Base-by-base conservation (phyloP, 2,113 vertebrate species). In the Brachionichthys hirsutus region DNA sequence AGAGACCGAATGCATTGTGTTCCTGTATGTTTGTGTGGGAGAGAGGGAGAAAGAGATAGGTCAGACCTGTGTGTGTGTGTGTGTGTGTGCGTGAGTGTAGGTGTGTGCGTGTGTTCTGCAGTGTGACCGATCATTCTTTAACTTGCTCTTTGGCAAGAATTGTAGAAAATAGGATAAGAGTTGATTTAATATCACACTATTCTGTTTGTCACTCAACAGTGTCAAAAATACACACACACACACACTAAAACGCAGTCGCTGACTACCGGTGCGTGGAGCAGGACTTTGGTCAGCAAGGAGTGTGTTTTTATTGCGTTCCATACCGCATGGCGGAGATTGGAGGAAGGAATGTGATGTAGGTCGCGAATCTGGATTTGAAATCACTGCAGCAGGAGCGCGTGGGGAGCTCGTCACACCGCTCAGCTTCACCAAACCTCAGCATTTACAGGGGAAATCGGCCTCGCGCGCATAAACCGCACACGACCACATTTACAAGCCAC, bases 1-100 rank as follows among this genome's bases (percentile, higher is more conserved):
- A 71, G 56, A 83, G 78, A 82, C 86, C 85, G 87, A 83, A 83
- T 86, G 78, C 70, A 68, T 74, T 81, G 80, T 82, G 67, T 69
- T 54, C 60, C 59, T 76, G 65, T 66, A 54, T 84, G 52, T 75
- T n/a, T n/a, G n/a, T n/a, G n/a, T n/a, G n/a, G n/a, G n/a, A n/a
- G n/a, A n/a, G n/a, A n/a, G n/a, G n/a, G n/a, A n/a, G n/a, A n/a
- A n/a, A n/a, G n/a, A n/a, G n/a, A n/a, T n/a, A n/a, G n/a, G n/a
- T n/a, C n/a, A n/a, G n/a, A n/a, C n/a, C n/a, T 64, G 81, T 22
- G 51, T 40, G 78, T 15, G 49, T 40, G 46, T 85, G 59, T 74
- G 22, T 45, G 2, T 64, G 59, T 53, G 10, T 56, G 58, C 14
- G 44, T 22, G 30, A 54, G 34, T 54, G 59, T 62, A 19, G 12